Base-by-base conservation (phyloP, 2,888 invertebrate species). In the Coelinius sp. region DNA sequence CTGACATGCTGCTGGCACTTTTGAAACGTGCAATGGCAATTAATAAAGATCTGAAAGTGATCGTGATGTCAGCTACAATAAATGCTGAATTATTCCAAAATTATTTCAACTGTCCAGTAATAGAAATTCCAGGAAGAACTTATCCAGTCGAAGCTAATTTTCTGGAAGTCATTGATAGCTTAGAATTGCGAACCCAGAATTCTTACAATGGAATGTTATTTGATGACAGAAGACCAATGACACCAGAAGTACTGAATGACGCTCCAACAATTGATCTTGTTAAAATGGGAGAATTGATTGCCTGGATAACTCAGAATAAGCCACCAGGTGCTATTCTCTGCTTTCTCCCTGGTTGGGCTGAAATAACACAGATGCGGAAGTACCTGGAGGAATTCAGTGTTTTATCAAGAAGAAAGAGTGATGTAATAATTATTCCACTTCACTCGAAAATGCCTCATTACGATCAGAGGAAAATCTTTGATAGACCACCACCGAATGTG, bases 331-430 rank as follows among this genome's bases (percentile, higher is more conserved):
- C 93, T 0, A 93, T 94, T 78, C 88, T 94, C 62, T 92, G 92
- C 49, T 94, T 94, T 78, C 89, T 94, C 6, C 94, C 94, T 14
- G 94, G 94, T 12, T 94, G 94, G 94, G 88, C 90, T 1, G 93
- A 94, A 73, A 94, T 94, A 46, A 88, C 88, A 24, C 86, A 86
- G 59, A 87, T 92, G 0, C 88, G 89, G 63, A 86, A 86, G 14
- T 62, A 90, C n/a, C 77, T 92, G 8, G 88, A 90, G 20, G 81
- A 88, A 24, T 76, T 80, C 12, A 88, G 83, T 27, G 71, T 73
- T 0, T 71, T n/a, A n/a, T 8, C 62, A 1, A 14, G 22, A 0
- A 79, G 0, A 83, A 86, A 0, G 73, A 78, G 0, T 73, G 84
- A 10, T 87, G 41, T 89, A 75, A 67, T 89, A 53, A 83, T 91